Evolutionary conservation across 2,113 vertebrate species (phyloP).

Genomic region (Strix uralensis): DNA sequence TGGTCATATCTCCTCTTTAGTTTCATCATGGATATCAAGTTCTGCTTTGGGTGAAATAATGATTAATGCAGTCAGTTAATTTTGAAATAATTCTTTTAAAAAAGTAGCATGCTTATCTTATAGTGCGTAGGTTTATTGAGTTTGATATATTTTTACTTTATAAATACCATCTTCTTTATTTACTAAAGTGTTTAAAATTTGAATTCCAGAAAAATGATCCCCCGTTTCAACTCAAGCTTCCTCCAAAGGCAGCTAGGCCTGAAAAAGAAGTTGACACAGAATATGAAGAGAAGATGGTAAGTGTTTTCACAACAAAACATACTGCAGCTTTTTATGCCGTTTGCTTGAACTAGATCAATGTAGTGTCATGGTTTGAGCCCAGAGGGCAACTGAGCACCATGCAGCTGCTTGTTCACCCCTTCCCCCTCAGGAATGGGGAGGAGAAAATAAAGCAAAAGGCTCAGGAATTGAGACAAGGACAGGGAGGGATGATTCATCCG

Average conservation of each 20-base stretch:
- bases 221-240: slow-evolving; percentile 77
- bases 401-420: too few species aligned
- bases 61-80: neutral
- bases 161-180: too few species aligned
- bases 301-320: neutral
- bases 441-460: too few species aligned
- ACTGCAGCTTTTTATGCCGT: neutral
- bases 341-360: neutral
- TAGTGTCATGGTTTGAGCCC: too few species aligned
- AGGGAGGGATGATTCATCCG: too few species aligned
- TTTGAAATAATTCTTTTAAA: neutral
- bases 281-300: slow-evolving; percentile 88
- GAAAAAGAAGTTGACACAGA: slow-evolving; percentile 82
- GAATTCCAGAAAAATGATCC: slow-evolving; percentile 76
- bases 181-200: neutral
- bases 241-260: slow-evolving; percentile 74
- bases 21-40: neutral
- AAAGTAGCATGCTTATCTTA: neutral
- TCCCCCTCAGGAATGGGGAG: too few species aligned
- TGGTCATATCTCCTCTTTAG: neutral
- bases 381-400: too few species aligned
- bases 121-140: neutral
- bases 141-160: neutral
- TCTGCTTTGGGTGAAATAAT: neutral
- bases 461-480: too few species aligned